Conservation (phyloP, 2,113 vertebrate species). For the Stigmatopora argus region DNA sequence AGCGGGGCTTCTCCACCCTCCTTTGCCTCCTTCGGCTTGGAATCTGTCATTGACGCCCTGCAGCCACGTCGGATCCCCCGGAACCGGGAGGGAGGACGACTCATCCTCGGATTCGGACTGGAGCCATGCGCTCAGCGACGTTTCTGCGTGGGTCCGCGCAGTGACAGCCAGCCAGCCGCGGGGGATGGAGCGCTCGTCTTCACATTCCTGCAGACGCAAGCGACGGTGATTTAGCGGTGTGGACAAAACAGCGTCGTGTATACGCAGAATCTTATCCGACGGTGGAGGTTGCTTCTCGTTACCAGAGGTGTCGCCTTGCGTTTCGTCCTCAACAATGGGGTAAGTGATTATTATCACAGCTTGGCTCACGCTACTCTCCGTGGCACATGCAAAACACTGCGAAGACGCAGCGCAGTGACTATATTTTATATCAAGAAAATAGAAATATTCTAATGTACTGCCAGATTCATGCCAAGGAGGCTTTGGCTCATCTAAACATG, state of each 20-base stretch:
- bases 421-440: background rate
- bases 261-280: slow-evolving; percentile 47
- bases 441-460: background rate
- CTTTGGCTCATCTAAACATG: background rate
- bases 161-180: slow-evolving; percentile 37
- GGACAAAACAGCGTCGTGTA: slow-evolving; percentile 52
- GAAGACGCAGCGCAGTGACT: background rate
- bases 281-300: slow-evolving; percentile 30
- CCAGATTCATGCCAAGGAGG: background rate
- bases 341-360: slow-evolving; percentile 44
- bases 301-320: slow-evolving; percentile 29
- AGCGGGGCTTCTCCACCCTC: slow-evolving; percentile 52
- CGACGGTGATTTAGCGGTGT: slow-evolving; percentile 45
- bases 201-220: slow-evolving; percentile 59
- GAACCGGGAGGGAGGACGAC: slow-evolving; percentile 18
- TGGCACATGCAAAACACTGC: slow-evolving; percentile 5
- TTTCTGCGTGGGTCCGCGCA: slow-evolving; percentile 50
- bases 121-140: slow-evolving; percentile 55
- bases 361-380: background rate
- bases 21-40: slow-evolving; percentile 24
- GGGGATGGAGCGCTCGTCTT: slow-evolving; percentile 59
- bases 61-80: slow-evolving; percentile 39
- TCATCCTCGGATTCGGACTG: slow-evolving; percentile 18
- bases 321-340: slow-evolving; percentile 63
- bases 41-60: slow-evolving; percentile 46